A percentile compares a stretch with the other conserved stretches of the same genome.
Conservation (phyloP, 2,888 invertebrate genomes). For the Orthosia cruda region DNA sequence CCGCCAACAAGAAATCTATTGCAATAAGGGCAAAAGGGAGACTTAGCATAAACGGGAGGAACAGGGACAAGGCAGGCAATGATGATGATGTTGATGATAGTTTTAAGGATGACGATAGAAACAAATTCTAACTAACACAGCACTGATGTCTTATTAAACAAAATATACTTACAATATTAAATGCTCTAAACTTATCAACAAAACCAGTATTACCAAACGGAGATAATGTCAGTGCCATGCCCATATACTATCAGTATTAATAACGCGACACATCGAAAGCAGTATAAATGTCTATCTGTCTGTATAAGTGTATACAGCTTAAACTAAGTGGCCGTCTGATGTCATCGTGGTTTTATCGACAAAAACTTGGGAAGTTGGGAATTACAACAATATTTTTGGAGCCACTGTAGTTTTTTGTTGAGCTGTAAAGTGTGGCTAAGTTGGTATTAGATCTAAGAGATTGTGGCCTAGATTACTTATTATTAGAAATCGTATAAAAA, state of each 20-base stretch:
- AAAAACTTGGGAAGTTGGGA: constrained; percentile 32
- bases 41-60: background rate
- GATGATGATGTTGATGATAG: background rate
- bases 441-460: background rate
- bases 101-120: background rate
- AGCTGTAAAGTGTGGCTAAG: constrained; percentile 6
- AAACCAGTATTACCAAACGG: constrained; percentile 47
- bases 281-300: constrained; percentile 8
- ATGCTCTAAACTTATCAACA: constrained; percentile 24
- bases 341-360: constrained; percentile 28
- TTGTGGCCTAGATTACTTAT: constrained; percentile 22
- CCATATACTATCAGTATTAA: constrained; percentile 37
- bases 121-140: background rate
- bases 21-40: too few relatives aligned
- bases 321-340: constrained; percentile 18
- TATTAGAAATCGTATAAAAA: constrained; percentile 25
- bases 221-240: constrained; percentile 62
- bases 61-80: background rate
- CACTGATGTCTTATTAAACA: background rate
- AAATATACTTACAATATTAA: constrained; percentile 11
- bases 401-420: background rate
- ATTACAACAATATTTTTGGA: background rate
- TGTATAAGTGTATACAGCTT: constrained; percentile 18
- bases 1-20: too few relatives aligned
- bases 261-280: constrained; percentile 22